phyloP scores from a whole-genome alignment of 1,140 invertebrate genomes.

The Bombus breviceps region DNA sequence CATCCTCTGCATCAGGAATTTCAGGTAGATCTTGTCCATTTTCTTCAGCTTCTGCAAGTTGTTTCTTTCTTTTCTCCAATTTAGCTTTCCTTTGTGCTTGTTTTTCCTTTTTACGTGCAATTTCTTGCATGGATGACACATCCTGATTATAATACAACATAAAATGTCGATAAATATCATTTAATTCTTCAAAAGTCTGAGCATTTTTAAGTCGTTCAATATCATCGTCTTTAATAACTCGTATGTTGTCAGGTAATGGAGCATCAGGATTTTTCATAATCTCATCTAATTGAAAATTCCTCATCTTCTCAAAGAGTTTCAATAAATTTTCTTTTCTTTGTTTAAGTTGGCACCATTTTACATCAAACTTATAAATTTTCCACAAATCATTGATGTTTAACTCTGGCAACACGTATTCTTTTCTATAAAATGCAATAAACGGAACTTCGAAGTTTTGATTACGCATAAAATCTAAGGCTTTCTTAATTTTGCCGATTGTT shows the following conservation, averaged over 20 bases:
- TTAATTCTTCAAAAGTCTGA: constrained; percentile 95
- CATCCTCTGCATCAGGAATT: constrained; percentile 83
- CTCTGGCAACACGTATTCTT: constrained; percentile 98
- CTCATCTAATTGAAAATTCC: constrained; percentile 93
- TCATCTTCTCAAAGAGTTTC: constrained; percentile 95
- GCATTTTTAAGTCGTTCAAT: constrained; percentile 91
- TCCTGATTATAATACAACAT: constrained; percentile 95
- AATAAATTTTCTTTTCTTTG: constrained; percentile 93
- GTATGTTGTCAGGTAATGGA: constrained; percentile 91
- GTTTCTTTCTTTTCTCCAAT: constrained; percentile 76
- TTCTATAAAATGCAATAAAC: constrained; percentile 99
- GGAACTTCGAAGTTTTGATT: constrained; percentile 98
- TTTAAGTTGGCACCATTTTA: constrained; percentile 97
- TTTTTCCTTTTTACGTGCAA: constrained; percentile 84
- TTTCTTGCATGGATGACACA: constrained; percentile 92
- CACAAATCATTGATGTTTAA: constrained; percentile 98
- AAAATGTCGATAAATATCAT: constrained; percentile 97
- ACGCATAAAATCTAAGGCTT: constrained; percentile 97
- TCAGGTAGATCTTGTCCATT: constrained; percentile 84
- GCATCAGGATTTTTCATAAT: constrained; percentile 93
- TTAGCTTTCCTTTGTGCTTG: constrained; percentile 83
- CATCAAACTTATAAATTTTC: constrained; percentile 98
- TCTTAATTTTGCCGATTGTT: constrained; percentile 94
- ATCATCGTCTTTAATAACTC: constrained; percentile 93
- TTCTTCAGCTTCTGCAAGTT: constrained; percentile 84